Evolutionary conservation across 2,113 vertebrate genomes (phyloP).

Genomic region (Pangasianodon hypophthalmus): DNA sequence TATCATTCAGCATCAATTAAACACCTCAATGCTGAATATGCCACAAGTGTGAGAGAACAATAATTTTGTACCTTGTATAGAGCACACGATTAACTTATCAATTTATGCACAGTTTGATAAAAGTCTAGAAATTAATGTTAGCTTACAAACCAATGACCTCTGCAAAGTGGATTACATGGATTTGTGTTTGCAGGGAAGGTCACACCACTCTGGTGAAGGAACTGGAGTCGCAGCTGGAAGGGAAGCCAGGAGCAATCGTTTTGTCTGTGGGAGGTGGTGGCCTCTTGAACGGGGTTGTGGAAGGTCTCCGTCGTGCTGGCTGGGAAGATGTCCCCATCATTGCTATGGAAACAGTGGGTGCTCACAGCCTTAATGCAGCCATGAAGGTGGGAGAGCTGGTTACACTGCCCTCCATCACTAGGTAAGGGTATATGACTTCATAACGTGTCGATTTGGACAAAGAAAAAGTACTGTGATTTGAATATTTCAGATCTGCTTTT

Average conservation of each 20-base stretch:
- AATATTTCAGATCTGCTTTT: not conserved
- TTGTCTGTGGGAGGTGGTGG: slow-evolving; percentile 88
- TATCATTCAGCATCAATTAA: not conserved
- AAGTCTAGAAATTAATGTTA: not conserved
- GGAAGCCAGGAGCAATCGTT: slow-evolving; percentile 81
- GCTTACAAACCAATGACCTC: not conserved
- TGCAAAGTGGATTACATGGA: not conserved
- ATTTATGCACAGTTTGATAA: not conserved
- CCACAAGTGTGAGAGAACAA: not conserved
- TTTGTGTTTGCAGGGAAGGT: slow-evolving; percentile 79
- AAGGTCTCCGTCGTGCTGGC: slow-evolving; percentile 78
- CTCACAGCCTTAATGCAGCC: slow-evolving; percentile 82
- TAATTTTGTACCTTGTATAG: not conserved
- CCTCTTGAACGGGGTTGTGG: slow-evolving; percentile 81
- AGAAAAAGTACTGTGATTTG: not conserved
- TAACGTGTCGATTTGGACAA: not conserved
- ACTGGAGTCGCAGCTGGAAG: slow-evolving; percentile 73
- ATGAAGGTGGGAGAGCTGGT: slow-evolving; percentile 77
- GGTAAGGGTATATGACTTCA: slow-evolving; percentile 68
- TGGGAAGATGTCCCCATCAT: slow-evolving; percentile 86
- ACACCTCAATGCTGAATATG: not conserved
- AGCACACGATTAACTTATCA: not conserved
- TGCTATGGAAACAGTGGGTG: slow-evolving; percentile 86
- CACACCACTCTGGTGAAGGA: slow-evolving; percentile 82
- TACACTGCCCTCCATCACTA: slow-evolving; percentile 85